Conservation (phyloP, 1,140 invertebrate species). For the Drosophila ambigua region DNA sequence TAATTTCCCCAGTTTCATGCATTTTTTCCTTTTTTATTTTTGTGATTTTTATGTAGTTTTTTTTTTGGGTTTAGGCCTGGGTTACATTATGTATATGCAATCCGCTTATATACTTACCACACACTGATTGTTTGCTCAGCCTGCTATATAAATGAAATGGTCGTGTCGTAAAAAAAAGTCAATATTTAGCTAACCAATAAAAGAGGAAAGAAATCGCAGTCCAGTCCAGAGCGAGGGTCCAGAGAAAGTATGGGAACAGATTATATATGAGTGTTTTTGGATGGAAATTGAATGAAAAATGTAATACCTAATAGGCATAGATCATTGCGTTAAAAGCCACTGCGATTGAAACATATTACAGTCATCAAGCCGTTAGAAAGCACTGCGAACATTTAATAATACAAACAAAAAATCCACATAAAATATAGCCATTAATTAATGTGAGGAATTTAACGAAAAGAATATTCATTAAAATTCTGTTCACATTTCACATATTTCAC, state of each 20-base stretch:
- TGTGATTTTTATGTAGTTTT: constrained; percentile 50
- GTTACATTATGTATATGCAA: constrained; percentile 56
- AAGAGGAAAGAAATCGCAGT: constrained; percentile 23
- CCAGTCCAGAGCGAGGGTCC: constrained; percentile 1
- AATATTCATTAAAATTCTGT: constrained; percentile 42
- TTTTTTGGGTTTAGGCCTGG: constrained; percentile 36
- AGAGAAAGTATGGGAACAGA: constrained; percentile 1
- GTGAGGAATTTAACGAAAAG: constrained; percentile 6
- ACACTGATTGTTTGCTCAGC: constrained; percentile 24
- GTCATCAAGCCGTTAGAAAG: constrained; percentile 4
- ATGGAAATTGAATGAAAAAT: constrained; percentile 7
- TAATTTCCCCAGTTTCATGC: constrained; percentile 50
- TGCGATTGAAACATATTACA: no score
- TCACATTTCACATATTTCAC: constrained; percentile 27
- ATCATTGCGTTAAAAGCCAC: background rate
- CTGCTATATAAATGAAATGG: constrained; percentile 38
- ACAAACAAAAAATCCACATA: constrained; percentile 12
- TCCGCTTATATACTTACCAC: constrained; percentile 19
- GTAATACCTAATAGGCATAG: constrained; percentile 19
- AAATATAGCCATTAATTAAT: background rate
- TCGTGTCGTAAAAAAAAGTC: constrained; percentile 39
- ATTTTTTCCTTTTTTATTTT: constrained; percentile 44
- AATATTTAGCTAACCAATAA: constrained; percentile 69
- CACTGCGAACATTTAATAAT: constrained; percentile 1
- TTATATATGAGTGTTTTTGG: constrained; percentile 10